Percentiles rank a stretch among this genome's conserved stretches.
phyloP scores from a whole-genome alignment of 2,113 vertebrate genomes.

The Caloenas nicobarica region DNA sequence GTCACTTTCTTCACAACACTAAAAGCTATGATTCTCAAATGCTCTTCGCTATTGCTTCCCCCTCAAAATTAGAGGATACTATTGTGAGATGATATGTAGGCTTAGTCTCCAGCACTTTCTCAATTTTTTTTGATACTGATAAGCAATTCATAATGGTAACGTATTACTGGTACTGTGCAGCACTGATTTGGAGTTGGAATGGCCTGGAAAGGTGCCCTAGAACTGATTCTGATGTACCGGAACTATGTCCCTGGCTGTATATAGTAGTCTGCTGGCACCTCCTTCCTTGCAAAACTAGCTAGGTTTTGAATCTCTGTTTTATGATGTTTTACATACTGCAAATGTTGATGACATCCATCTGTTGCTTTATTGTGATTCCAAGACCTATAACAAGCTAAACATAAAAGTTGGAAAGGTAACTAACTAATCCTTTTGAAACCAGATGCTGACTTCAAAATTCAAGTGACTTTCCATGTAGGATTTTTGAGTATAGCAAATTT shows the following conservation, averaged over 20 bases:
- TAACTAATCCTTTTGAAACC: not conserved
- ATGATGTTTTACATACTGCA: not conserved
- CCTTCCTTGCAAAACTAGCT: not conserved
- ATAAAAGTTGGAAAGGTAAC: not conserved
- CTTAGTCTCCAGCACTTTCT: not conserved
- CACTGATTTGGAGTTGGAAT: accelerated
- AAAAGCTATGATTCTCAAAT: not conserved
- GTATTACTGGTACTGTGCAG: not conserved
- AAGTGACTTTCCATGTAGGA: not conserved
- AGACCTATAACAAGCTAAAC: not conserved
- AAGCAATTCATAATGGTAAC: not conserved
- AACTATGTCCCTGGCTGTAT: not conserved
- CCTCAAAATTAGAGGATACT: not conserved
- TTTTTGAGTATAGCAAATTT: not conserved
- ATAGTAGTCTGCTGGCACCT: not conserved
- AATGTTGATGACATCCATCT: not conserved
- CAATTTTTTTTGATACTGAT: not conserved
- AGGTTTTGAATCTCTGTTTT: not conserved
- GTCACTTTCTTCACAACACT: not conserved
- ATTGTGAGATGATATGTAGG: not conserved
- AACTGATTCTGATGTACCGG: accelerated
- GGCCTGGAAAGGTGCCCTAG: not conserved
- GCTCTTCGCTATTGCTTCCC: not conserved
- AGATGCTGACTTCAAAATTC: not conserved
- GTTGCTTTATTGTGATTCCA: not conserved